Evolutionary conservation across 1,140 invertebrate genomes (phyloP).

Genomic region (Helicoverpa armigera): DNA sequence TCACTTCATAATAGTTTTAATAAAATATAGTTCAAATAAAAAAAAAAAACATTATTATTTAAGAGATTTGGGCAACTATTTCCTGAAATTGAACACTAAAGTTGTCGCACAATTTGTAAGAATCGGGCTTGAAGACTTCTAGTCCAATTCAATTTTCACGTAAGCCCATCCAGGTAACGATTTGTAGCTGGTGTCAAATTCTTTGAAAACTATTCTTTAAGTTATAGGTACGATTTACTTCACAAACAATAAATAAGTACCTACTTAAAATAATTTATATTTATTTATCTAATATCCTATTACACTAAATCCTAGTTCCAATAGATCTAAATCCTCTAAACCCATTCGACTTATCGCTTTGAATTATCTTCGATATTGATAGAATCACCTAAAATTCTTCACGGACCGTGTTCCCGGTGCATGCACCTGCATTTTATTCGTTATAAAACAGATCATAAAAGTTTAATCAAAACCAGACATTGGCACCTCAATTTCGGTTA

Average conservation of each 20-base stretch:
- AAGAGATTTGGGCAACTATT: too few species aligned
- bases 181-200: too few species aligned
- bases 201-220: too few species aligned
- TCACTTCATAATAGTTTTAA: too few species aligned
- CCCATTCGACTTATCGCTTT: slow-evolving; percentile 22
- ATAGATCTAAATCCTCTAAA: slow-evolving; percentile 18
- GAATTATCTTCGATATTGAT: slow-evolving; percentile 27
- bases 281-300: slow-evolving; percentile 2
- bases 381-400: slow-evolving; percentile 16
- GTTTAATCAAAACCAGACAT: slow-evolving; percentile 32
- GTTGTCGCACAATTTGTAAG: too few species aligned
- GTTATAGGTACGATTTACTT: neutral
- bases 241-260: neutral
- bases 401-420: neutral
- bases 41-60: too few species aligned
- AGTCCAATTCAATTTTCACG: too few species aligned
- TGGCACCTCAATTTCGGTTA: slow-evolving; percentile 19
- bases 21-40: too few species aligned
- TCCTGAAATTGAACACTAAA: too few species aligned
- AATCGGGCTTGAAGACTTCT: too few species aligned
- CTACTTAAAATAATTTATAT: neutral
- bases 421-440: slow-evolving; percentile 34
- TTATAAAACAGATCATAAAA: slow-evolving; percentile 37
- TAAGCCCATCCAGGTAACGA: too few species aligned
- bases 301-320: neutral